phyloP scores from a whole-genome alignment of 2,797 vertebrate species.

The Hybognathus amarus region DNA sequence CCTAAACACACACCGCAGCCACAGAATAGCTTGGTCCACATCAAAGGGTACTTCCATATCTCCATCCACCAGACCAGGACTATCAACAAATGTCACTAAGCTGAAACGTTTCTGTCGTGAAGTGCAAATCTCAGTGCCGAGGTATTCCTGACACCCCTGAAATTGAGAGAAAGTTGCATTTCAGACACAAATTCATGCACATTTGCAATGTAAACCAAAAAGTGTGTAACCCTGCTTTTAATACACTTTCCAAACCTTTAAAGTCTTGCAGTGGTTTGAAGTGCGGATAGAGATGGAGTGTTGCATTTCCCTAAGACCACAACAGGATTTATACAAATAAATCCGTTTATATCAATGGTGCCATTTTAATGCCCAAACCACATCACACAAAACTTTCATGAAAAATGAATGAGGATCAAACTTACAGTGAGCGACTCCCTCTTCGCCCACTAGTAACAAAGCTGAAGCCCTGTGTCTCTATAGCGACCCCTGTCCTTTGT shows the following conservation, averaged over 20 bases:
- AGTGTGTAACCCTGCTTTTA: neutral
- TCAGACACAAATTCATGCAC: neutral
- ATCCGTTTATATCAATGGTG: neutral
- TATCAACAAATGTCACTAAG: constrained; percentile 86
- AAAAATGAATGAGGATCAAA: neutral
- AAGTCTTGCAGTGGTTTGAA: constrained; percentile 85
- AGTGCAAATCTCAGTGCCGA: constrained; percentile 86
- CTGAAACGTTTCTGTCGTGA: constrained; percentile 87
- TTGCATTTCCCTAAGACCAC: constrained; percentile 81
- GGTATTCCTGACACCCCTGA: constrained; percentile 85
- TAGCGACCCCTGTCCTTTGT: constrained; percentile 86
- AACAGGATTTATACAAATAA: neutral
- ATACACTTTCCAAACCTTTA: constrained; percentile 72
- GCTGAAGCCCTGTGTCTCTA: constrained; percentile 86
- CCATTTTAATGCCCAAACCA: neutral
- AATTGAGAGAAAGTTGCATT: neutral
- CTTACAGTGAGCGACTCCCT: constrained; percentile 85
- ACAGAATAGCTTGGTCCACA: constrained; percentile 84
- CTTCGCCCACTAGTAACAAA: constrained; percentile 86
- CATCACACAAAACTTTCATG: neutral
- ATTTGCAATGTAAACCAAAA: neutral
- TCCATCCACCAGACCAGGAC: constrained; percentile 85
- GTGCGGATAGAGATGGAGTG: constrained; percentile 88
- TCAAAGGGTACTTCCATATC: constrained; percentile 91
- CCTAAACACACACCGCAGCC: constrained; percentile 78